phyloP scores from a whole-genome alignment of 1,140 invertebrate species.

The Drosophila arizonae region DNA sequence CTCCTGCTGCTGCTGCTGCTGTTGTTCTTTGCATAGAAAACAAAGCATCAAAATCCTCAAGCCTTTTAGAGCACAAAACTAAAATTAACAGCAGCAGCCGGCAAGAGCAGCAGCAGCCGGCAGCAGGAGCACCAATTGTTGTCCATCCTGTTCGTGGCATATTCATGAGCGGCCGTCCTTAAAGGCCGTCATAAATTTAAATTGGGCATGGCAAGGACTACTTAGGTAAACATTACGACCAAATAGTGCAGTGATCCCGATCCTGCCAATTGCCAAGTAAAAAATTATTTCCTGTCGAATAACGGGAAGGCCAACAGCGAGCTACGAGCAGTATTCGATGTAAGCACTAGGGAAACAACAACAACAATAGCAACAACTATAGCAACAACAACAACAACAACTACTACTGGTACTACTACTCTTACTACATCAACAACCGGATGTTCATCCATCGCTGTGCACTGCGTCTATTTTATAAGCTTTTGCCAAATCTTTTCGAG shows the following conservation, averaged over 20 bases:
- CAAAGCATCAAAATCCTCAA: constrained; percentile 51
- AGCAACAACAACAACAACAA: background rate
- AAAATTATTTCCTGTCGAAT: constrained; percentile 76
- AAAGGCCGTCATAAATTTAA: constrained; percentile 30
- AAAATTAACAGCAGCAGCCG: constrained; percentile 14
- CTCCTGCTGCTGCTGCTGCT: constrained; percentile 9
- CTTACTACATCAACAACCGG: constrained; percentile 52
- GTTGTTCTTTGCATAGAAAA: constrained; percentile 47
- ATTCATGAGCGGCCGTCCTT: constrained; percentile 25
- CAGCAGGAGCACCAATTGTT: constrained; percentile 1
- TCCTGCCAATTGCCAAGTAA: constrained; percentile 34
- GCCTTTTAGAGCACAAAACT: constrained; percentile 14
- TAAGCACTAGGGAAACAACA: constrained; percentile 10
- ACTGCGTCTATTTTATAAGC: constrained; percentile 78
- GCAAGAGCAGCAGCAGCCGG: background rate
- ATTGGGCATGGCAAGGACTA: constrained; percentile 8
- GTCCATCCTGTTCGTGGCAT: constrained; percentile 18
- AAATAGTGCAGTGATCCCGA: constrained; percentile 28
- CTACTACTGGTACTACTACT: constrained; percentile 9
- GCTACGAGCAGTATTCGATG: background rate
- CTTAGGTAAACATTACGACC: constrained; percentile 48
- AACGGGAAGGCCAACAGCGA: constrained; percentile 16
- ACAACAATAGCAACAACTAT: constrained; percentile 1
- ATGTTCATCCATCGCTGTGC: constrained; percentile 70
- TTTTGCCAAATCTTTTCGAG: constrained; percentile 75